Evolutionary conservation across 1,140 invertebrate genomes (phyloP), one percentile per base, ranked within the genome.

Genomic region (Eulimnadia texana): DNA sequence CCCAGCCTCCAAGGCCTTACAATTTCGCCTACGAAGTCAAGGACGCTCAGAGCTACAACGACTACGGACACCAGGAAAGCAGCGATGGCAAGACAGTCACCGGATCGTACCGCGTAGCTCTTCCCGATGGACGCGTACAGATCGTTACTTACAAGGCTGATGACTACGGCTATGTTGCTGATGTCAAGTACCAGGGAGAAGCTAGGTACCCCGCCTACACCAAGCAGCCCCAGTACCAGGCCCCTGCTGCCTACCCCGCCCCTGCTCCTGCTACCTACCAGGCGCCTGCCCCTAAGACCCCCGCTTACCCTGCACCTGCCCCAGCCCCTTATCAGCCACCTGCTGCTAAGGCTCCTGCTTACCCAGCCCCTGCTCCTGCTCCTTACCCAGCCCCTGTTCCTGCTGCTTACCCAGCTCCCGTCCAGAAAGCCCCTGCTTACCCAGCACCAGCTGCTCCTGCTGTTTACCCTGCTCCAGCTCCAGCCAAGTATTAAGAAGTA

Each of bases 31-130:
- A 51, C 29, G 33, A 62, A 13, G 49, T 63, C 11, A 53, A 63
- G 28, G 62, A 62, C 27, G 60, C 52, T 19, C 52, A 58, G 3
- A 9, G 6, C 16, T 42, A 42, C 33, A 64, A 63, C 61, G 16
- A 64, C 13, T 64, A 55, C 49, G 63, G 63, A 19, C 63, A 64
- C 22, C 16, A 53, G 27, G 63, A 64, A 52, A 25, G 25, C 28
- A 52, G 49, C 13, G 63, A 64, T 33, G 62, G 63, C 23, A 19
- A 58, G 33, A 24, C 19, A 2, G 56, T 58, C 24, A 28, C 20
- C 1, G 56, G 56, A 58, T 24, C 24, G 22, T 58, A 58, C 25
- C 33, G 33, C 3, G 56, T 58, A 24, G 20, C 56, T 1, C 6
- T 58, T 20, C 56, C 56, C 20, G 33, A 58, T 29, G 56, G 25